Conservation (phyloP, 2,113 vertebrate species). For the Heloderma charlesbogerti region DNA sequence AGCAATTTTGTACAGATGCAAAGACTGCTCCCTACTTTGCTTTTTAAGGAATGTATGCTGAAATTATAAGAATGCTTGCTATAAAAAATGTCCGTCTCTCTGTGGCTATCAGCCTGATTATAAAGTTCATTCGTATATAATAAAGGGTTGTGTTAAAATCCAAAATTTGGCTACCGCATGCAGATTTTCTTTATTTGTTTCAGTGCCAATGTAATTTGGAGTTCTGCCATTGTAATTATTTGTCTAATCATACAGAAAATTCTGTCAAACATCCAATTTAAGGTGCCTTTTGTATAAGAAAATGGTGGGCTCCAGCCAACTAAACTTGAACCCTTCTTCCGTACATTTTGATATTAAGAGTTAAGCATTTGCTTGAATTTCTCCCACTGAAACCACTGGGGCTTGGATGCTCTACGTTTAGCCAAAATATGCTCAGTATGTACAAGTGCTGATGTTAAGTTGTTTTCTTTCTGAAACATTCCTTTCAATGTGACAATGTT, state of each 20-base stretch:
- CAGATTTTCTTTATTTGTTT: slow-evolving; percentile 1
- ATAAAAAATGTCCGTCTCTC: not conserved
- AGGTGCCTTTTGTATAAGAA: not conserved
- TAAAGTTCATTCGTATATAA: not conserved
- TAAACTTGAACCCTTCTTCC: not conserved
- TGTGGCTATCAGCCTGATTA: not conserved
- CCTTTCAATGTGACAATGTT: not conserved
- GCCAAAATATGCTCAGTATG: not conserved
- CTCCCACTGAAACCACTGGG: not conserved
- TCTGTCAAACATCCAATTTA: not conserved
- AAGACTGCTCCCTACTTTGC: not conserved
- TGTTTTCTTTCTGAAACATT: not conserved
- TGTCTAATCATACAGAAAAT: not conserved
- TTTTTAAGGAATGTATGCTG: not conserved
- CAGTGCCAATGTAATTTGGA: not conserved
- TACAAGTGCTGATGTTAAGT: not conserved
- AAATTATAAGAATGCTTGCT: not conserved
- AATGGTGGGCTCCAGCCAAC: not conserved
- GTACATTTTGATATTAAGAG: not conserved
- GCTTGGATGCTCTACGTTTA: not conserved
- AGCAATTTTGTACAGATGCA: not conserved
- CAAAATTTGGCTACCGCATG: not conserved
- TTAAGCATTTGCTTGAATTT: not conserved
- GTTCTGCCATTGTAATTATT: slow-evolving; percentile 1
- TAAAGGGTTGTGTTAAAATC: not conserved